Evolutionary conservation across 2,797 vertebrate genomes (phyloP).

Genomic region (Xyrichtys novacula): DNA sequence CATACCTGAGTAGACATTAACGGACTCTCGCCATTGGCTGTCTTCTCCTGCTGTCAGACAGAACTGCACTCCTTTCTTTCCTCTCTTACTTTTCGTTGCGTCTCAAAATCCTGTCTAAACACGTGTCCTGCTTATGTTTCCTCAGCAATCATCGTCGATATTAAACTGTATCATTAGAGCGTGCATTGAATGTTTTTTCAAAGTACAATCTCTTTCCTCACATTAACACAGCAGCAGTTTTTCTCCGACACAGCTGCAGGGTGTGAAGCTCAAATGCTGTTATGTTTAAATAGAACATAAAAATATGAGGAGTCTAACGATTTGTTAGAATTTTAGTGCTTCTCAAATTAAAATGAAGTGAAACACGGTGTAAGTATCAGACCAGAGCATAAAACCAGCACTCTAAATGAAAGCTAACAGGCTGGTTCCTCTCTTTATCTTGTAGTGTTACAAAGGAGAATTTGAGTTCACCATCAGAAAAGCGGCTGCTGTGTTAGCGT

Average conservation of each 20-base stretch:
- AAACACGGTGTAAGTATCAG: too few species aligned
- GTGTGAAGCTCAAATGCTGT: not conserved
- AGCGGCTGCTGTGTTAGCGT: not conserved
- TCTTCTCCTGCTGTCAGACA: not conserved
- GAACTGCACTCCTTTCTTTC: not conserved
- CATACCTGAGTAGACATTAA: too few species aligned
- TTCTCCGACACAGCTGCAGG: not conserved
- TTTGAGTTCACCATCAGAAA: not conserved
- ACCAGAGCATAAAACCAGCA: too few species aligned
- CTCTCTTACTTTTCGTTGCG: not conserved
- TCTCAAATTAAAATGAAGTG: not conserved
- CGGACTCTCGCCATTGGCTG: constrained; percentile 7
- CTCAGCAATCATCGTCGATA: not conserved
- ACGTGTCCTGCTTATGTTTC: not conserved
- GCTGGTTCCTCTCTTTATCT: too few species aligned
- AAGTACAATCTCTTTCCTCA: constrained; percentile 13
- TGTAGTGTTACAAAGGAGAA: not conserved
- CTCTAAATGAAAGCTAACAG: not conserved
- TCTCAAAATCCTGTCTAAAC: not conserved
- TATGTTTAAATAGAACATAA: not conserved
- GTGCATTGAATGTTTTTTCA: constrained; percentile 42
- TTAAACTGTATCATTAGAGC: not conserved
- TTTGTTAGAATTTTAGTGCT: not conserved
- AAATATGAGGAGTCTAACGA: not conserved
- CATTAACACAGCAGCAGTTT: not conserved